These are phyloP conservation scores for Teleogryllus occipitalis DNA, from an alignment of 1,140 invertebrate genomes.

Conservation along the genomic window DNA sequence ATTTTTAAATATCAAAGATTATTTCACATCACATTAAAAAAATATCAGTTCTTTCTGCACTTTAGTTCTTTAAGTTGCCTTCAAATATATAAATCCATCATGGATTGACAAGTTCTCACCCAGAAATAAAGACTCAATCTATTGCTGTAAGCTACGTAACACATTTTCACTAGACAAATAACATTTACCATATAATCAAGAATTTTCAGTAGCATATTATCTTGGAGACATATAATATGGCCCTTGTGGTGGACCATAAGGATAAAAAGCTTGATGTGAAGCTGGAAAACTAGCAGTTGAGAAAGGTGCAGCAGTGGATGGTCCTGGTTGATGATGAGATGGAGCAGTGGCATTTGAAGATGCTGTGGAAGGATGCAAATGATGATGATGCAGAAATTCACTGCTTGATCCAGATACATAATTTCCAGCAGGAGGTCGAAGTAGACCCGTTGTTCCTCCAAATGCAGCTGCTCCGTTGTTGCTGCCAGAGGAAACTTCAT, in stretches of 20 bases:
- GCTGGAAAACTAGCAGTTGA: conserved; percentile 11
- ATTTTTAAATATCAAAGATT: no score
- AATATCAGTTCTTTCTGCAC: no score
- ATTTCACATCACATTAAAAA: no score
- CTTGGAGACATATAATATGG: conserved; percentile 22
- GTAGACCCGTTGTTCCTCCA: not conserved
- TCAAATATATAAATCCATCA: no score
- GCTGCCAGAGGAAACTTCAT: not conserved
- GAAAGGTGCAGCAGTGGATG: conserved; percentile 11
- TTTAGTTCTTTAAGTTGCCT: no score
- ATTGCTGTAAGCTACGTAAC: not conserved
- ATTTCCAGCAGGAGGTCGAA: not conserved
- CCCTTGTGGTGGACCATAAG: conserved; percentile 19
- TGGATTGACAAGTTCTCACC: no score
- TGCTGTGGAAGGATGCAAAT: conserved; percentile 10
- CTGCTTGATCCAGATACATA: conserved; percentile 13
- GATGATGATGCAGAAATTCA: conserved; percentile 20
- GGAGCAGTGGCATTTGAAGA: not conserved
- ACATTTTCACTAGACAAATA: conserved; percentile 1
- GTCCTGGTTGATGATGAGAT: conserved; percentile 9
- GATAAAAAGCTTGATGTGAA: conserved; percentile 21
- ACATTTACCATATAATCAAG: not conserved
- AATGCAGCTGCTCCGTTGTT: not conserved
- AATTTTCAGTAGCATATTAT: conserved; percentile 2
- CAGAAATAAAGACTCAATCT: not conserved